Conservation (phyloP, 2,113 vertebrate genomes). For the Falcunculus frontatus region DNA sequence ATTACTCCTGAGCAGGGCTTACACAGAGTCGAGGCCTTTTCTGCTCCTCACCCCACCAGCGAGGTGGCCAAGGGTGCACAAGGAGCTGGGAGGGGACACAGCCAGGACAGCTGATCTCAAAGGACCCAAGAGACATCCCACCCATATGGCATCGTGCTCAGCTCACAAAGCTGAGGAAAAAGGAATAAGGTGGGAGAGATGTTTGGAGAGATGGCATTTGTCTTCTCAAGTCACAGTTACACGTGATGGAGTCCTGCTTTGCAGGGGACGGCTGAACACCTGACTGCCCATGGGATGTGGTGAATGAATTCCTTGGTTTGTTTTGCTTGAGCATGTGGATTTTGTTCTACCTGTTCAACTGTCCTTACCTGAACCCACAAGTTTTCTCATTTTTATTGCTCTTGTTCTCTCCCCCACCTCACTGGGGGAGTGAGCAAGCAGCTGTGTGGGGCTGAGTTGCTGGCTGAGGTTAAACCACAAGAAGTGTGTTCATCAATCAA, state of each 20-base stretch:
- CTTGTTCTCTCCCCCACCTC: background rate
- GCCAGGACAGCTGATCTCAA: background rate
- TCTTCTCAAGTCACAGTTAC: background rate
- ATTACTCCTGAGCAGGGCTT: background rate
- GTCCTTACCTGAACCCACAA: accelerated
- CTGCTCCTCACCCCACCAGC: background rate
- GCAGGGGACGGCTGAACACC: background rate
- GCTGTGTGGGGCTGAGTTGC: background rate
- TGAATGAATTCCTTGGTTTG: background rate
- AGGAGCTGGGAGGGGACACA: background rate
- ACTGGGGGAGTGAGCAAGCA: accelerated
- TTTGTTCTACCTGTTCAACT: background rate
- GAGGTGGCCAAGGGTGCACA: background rate
- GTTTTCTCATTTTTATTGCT: background rate
- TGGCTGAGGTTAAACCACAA: background rate
- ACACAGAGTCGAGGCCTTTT: background rate
- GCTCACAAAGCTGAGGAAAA: background rate
- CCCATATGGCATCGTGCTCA: background rate
- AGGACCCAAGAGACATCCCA: background rate
- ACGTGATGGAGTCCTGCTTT: accelerated
- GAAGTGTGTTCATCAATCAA: background rate
- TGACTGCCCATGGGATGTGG: background rate
- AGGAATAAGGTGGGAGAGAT: background rate
- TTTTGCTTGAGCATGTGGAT: background rate
- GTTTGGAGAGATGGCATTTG: background rate